Base-by-base conservation (phyloP, 1,140 invertebrate genomes). In the Drosophila grimshawi region DNA sequence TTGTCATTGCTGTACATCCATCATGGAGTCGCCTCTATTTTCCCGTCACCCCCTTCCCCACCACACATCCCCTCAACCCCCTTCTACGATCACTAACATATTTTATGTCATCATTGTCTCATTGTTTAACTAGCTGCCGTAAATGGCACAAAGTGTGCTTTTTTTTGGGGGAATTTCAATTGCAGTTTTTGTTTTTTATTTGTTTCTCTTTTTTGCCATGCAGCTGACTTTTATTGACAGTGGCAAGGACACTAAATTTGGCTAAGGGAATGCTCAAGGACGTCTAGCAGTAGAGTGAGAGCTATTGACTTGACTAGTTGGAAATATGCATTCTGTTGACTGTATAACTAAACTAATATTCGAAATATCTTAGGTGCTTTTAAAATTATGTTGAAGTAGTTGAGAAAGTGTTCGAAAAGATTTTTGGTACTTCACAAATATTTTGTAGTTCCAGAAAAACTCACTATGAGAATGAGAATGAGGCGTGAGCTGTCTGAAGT, bases 1-100 rank as follows among this genome's bases (percentile, higher is more conserved):
- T 81, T 79, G 55, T 76, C 71, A 66, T 79, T 69, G 61, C 77
- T 64, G 49, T 59, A 43, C 72, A 76, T 79, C 65, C 70, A 76
- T 86, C 67, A 76, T 27, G 51, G 33, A n/a, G 5, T 11, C 29
- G 7, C 11, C 6, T 7, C 8, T 33, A 11, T 27, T 19, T 27
- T n/a, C 27, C 4, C 19, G 19, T 45, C 4, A 19, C 10, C 35
- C 41, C 43, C 41, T 49, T 8, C 4, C 33, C 4, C 19, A 30
- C 11, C 7, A 7, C n/a, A 6, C 35, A 64, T 65, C 19, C 19
- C 19, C 19, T 19, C 19, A 19, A 27, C 10, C 35, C 41, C 43
- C 41, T 49, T 8, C 4, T 30, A 3, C 19, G 30, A 8, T 19
- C 19, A 19, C 7, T 10, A n/a, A 6, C 35, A 64, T 65, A 67